phyloP scores from a whole-genome alignment of 2,797 vertebrate genomes.

The Hirundo rustica region DNA sequence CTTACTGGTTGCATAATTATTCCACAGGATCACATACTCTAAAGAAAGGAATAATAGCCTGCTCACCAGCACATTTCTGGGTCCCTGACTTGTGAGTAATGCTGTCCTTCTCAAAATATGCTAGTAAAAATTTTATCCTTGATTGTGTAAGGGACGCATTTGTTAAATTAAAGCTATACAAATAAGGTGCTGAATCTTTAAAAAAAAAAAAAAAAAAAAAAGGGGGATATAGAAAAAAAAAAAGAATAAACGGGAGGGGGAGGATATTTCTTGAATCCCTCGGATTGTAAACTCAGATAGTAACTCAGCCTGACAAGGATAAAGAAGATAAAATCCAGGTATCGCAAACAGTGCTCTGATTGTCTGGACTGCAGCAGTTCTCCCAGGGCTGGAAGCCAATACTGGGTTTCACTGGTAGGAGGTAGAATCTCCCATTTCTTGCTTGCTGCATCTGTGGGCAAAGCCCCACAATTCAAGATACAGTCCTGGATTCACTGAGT shows the following conservation, averaged over 20 bases:
- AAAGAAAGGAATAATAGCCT: neutral
- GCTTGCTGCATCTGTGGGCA: neutral
- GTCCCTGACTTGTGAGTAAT: neutral
- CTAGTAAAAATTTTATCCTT: neutral
- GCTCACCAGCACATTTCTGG: neutral
- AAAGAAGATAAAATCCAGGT: neutral
- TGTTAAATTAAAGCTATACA: neutral
- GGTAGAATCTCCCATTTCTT: neutral
- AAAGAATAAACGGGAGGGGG: accelerated
- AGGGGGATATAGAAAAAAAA: accelerated
- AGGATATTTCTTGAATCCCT: neutral
- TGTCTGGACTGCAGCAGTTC: neutral
- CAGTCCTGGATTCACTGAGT: neutral
- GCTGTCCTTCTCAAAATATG: neutral
- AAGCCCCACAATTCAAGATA: neutral
- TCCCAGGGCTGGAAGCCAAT: neutral
- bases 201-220: neutral
- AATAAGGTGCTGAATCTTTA: neutral
- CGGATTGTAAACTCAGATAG: neutral
- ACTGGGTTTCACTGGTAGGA: neutral
- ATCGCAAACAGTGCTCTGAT: neutral
- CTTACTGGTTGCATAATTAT: neutral
- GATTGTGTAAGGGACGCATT: neutral
- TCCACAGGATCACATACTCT: neutral
- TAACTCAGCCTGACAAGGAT: neutral